These are phyloP conservation scores for Ditylenchus dipsaci DNA, from an alignment of 1,140 invertebrate genomes.

Conservation along the genomic window DNA sequence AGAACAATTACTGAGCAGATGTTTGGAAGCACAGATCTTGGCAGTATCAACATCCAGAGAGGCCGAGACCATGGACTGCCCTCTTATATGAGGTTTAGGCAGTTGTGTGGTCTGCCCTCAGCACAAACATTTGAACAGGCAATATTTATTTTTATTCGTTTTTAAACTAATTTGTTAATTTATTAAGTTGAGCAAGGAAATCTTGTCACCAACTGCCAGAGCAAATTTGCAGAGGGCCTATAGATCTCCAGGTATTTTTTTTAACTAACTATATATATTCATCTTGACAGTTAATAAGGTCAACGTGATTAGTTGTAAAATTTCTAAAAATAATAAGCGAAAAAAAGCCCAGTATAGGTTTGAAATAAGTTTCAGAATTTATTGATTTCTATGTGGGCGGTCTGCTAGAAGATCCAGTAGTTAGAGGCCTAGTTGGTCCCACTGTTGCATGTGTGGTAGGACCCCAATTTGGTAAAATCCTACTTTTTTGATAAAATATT, in stretches of 20 bases:
- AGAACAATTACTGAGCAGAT: constrained; percentile 55
- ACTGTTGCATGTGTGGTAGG: constrained; percentile 89
- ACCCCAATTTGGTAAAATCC: constrained; percentile 71
- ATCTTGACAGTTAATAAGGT: too few species aligned
- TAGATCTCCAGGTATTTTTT: constrained; percentile 15
- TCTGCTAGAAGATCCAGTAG: constrained; percentile 53
- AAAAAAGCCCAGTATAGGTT: background rate
- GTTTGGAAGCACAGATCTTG: constrained; percentile 59
- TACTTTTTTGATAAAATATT: too few species aligned
- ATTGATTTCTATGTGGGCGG: constrained; percentile 56
- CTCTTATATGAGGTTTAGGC: constrained; percentile 73
- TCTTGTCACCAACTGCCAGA: constrained; percentile 41
- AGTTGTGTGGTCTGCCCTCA: constrained; percentile 69
- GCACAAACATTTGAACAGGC: constrained; percentile 68
- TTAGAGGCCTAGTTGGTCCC: constrained; percentile 63
- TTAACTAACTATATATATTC: background rate
- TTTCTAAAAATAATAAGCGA: background rate
- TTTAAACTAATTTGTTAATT: background rate
- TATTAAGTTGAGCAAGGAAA: constrained; percentile 49
- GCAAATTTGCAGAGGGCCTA: constrained; percentile 48
- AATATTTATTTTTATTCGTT: background rate
- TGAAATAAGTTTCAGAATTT: constrained; percentile 37
- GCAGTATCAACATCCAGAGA: constrained; percentile 60
- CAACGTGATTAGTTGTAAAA: too few species aligned
- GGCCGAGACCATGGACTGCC: constrained; percentile 59